Evolutionary conservation across 2,888 invertebrate species (phyloP).

Genomic region (Lobophora halterata): DNA sequence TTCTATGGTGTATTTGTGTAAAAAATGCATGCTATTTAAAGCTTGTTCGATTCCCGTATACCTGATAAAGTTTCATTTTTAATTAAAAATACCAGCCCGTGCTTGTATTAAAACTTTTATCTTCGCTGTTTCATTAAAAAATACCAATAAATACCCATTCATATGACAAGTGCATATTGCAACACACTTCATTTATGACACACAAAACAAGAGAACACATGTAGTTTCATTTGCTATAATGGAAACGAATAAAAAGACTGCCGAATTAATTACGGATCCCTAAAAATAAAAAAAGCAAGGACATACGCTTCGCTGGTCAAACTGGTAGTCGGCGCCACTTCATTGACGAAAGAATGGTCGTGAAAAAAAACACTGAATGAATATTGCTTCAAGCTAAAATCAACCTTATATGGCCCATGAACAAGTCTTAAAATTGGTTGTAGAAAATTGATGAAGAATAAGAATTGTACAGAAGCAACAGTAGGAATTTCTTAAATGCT

Average conservation of each 20-base stretch:
- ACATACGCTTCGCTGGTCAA: slow-evolving; percentile 39
- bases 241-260: slow-evolving; percentile 23
- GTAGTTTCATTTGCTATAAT: slow-evolving; percentile 17
- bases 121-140: slow-evolving; percentile 4
- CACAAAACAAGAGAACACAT: slow-evolving; percentile 17
- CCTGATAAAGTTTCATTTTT: too few species aligned
- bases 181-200: slow-evolving; percentile 9
- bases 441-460: neutral
- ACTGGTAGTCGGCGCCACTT: slow-evolving; percentile 57
- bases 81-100: too few species aligned
- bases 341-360: slow-evolving; percentile 57
- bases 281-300: slow-evolving; percentile 30
- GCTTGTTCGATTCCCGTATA: too few species aligned
- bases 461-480: slow-evolving; percentile 34
- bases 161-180: neutral
- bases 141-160: slow-evolving; percentile 2
- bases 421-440: slow-evolving; percentile 13
- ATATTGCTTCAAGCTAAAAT: slow-evolving; percentile 15
- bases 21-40: too few species aligned
- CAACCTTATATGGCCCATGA: accelerated
- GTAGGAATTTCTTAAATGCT: slow-evolving; percentile 45
- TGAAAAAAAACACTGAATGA: slow-evolving; percentile 47
- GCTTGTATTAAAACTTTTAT: too few species aligned
- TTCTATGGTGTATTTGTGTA: too few species aligned
- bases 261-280: slow-evolving; percentile 26